A percentile compares a stretch with the other conserved stretches of the same genome.
Conservation (phyloP, 2,113 vertebrate genomes). For the Chelonoidis abingdonii region DNA sequence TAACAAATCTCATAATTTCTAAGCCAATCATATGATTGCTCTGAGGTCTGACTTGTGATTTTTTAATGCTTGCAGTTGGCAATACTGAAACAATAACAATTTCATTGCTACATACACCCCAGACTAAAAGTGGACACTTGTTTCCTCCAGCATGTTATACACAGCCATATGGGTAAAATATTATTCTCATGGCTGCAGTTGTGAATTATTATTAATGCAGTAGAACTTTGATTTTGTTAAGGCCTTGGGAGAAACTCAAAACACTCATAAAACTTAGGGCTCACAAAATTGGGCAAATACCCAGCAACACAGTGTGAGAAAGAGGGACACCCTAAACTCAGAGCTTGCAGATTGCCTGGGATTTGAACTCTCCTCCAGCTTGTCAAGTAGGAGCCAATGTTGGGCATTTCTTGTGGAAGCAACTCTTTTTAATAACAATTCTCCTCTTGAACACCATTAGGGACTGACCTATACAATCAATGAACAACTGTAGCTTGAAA, state of each 20-base stretch:
- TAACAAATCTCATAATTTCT: neutral
- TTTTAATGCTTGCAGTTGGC: neutral
- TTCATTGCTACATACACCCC: neutral
- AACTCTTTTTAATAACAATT: neutral
- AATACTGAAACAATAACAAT: fast-evolving
- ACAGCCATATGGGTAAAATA: no score
- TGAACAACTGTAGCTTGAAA: neutral
- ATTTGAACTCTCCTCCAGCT: neutral
- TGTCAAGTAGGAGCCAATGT: neutral
- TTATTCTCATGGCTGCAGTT: no score
- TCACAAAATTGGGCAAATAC: no score
- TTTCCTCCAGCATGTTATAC: no score
- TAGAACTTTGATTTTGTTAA: no score
- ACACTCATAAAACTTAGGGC: no score
- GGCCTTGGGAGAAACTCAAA: no score
- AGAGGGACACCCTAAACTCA: neutral
- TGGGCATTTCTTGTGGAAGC: neutral
- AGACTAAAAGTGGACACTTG: no score
- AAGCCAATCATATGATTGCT: neutral
- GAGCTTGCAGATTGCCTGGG: fast-evolving
- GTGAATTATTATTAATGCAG: no score
- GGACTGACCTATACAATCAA: neutral
- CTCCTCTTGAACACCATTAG: neutral
- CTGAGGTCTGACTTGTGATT: neutral
- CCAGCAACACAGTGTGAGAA: no score